Conservation (phyloP, 2,797 vertebrate species). For the Chromobotia macracanthus region DNA sequence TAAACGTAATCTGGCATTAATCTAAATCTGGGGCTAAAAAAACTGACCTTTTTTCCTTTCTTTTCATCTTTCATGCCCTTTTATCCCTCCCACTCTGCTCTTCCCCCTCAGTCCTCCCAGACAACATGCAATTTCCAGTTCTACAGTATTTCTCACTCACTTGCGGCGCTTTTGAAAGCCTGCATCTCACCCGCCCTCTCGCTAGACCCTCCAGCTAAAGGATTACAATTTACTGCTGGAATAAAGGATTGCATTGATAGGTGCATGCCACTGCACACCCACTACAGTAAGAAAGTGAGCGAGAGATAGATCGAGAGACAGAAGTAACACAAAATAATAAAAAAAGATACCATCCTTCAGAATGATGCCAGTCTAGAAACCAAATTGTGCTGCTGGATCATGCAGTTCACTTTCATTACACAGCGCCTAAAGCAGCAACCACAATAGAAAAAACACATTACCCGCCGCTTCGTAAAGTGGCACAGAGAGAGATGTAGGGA, state of each 20-base stretch:
- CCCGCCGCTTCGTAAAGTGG: constrained; percentile 26
- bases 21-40: not conserved
- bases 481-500: constrained; percentile 1
- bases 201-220: constrained; percentile 6
- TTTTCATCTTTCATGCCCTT: not conserved
- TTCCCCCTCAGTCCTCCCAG: not conserved
- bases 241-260: constrained; percentile 34
- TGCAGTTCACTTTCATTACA: constrained; percentile 14
- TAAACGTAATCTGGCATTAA: not conserved
- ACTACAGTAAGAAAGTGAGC: not conserved
- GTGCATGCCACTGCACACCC: constrained; percentile 21
- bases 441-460: constrained; percentile 38
- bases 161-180: constrained; percentile 29
- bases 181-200: constrained; percentile 20
- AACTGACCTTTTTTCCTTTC: not conserved
- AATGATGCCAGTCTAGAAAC: constrained; percentile 26
- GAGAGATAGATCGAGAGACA: not conserved
- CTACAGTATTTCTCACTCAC: constrained; percentile 19
- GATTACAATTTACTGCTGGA: constrained; percentile 36
- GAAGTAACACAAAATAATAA: constrained; percentile 19
- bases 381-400: constrained; percentile 36
- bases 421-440: constrained; percentile 23
- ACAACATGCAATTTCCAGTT: constrained; percentile 49
- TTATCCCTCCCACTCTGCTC: not conserved
- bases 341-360: constrained; percentile 25